Base-by-base conservation (phyloP, 2,113 vertebrate genomes). In the Raphicerus campestris region DNA sequence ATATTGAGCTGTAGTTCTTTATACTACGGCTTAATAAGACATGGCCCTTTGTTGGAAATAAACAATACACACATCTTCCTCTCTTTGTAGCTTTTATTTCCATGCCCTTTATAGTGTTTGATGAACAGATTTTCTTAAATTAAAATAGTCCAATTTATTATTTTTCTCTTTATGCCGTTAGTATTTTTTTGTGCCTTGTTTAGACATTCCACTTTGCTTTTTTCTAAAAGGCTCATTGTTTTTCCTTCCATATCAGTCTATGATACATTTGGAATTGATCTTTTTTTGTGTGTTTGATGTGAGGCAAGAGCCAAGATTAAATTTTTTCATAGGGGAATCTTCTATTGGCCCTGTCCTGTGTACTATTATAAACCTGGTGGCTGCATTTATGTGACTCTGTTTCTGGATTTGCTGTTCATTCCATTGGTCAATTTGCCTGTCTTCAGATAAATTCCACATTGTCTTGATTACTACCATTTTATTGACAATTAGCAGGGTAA, bases 311-410 rank as follows among this genome's bases (percentile, higher is more conserved):
- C 30, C 85, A 20, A 61, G 22, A 45, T 75, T 15, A 92, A n/a
- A 16, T 22, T 28, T 75, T 88, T 88, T 30, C 7, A 5, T 16
- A 51, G 58, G 10, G 6, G 14, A 10, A 3, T 24, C 55, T 61
- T 14, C 53, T 89, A 0, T 9, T 30, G 55, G 15, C 61, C 7
- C n/a, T 11, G 10, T 20, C 30, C 3, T 4, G 1, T 16, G 20
- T n/a, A 0, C 49, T 24, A 0, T 28, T 28, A n/a, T 19, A 35
- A 56, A 81, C 14, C 10, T n/a, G 26, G 60, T 35, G 90, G 15
- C 42, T 45, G 42, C 10, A 10, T 55, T 4, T 61, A 9, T 30
- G 42, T 10, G 45, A 28, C 14, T 87, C n/a, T 35, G 20, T n/a
- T 88, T 47, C 53, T 35, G 47, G 82, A 47, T 61, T 32, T 66